Conservation (phyloP, 2,888 invertebrate genomes). For the Sthenelais limicola region DNA sequence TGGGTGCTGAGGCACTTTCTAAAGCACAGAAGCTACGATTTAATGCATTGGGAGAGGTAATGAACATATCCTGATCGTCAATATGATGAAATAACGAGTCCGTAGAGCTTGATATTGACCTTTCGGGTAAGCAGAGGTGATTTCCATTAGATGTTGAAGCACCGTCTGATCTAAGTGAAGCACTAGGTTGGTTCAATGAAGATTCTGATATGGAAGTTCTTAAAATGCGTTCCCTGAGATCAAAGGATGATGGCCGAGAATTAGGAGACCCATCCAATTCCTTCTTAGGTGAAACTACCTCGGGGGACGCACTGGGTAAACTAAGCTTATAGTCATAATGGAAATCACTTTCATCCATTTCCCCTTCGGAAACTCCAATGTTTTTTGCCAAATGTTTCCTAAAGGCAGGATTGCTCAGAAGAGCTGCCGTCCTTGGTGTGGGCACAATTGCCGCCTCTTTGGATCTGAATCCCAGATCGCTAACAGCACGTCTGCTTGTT, state of each 20-base stretch:
- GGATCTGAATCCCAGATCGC: constrained; percentile 26
- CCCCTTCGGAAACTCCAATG: constrained; percentile 29
- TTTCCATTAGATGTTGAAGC: constrained; percentile 11
- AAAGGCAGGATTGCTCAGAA: constrained; percentile 25
- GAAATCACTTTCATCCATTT: constrained; percentile 18
- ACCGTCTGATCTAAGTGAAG: constrained; percentile 1
- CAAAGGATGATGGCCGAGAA: constrained; percentile 1
- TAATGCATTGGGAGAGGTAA: not conserved
- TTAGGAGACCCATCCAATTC: constrained; percentile 1
- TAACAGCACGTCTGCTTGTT: constrained; percentile 2
- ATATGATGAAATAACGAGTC: constrained; percentile 1
- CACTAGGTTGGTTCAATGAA: constrained; percentile 19
- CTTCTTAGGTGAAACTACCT: not conserved
- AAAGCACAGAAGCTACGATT: constrained; percentile 11
- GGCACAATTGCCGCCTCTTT: not conserved
- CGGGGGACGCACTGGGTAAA: constrained; percentile 1
- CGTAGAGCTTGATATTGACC: not conserved
- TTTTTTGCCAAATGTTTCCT: constrained; percentile 30
- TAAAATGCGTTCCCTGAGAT: constrained; percentile 12
- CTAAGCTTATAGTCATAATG: constrained; percentile 20
- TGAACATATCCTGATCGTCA: constrained; percentile 5
- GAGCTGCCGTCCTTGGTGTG: constrained; percentile 33
- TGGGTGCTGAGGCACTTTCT: not conserved
- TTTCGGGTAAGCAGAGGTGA: not conserved
- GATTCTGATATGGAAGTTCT: constrained; percentile 28